A percentile compares a stretch with the other conserved stretches of the same genome.
Conservation (phyloP, 2,113 vertebrate genomes). For the Calidris pugnax region DNA sequence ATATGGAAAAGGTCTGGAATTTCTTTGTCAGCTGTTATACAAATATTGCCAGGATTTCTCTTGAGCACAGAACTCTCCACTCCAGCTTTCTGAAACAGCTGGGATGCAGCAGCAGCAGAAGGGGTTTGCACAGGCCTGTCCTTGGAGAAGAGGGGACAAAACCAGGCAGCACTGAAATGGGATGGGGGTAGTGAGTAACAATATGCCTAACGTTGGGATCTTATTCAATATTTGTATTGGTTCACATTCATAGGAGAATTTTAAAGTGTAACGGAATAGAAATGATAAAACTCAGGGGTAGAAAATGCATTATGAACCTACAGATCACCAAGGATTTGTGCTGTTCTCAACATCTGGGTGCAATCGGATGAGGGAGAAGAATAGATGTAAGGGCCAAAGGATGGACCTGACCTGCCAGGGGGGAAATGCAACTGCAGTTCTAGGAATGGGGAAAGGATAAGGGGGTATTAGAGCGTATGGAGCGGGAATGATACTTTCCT, state of each 20-base stretch:
- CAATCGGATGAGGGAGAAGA: neutral
- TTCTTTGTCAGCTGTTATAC: neutral
- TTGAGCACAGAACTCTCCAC: neutral
- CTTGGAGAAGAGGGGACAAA: neutral
- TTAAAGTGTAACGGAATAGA: neutral
- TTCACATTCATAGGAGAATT: neutral
- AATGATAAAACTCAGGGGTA: neutral
- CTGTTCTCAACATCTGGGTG: neutral
- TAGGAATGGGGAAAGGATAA: neutral
- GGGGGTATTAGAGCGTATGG: neutral
- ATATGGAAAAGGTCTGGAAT: slow-evolving; percentile 3
- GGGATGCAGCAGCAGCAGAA: neutral
- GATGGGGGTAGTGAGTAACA: neutral
- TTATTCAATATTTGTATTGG: neutral
- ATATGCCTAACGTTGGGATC: neutral
- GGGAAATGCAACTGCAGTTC: neutral
- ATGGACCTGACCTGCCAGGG: neutral
- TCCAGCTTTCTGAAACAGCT: neutral
- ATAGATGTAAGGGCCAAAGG: neutral
- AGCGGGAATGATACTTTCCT: neutral
- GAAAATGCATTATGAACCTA: neutral
- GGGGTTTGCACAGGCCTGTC: neutral
- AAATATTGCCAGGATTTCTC: neutral
- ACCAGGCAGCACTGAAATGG: neutral
- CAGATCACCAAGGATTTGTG: neutral